phyloP scores from a whole-genome alignment of 2,113 vertebrate species.

The Microtus richardsoni region DNA sequence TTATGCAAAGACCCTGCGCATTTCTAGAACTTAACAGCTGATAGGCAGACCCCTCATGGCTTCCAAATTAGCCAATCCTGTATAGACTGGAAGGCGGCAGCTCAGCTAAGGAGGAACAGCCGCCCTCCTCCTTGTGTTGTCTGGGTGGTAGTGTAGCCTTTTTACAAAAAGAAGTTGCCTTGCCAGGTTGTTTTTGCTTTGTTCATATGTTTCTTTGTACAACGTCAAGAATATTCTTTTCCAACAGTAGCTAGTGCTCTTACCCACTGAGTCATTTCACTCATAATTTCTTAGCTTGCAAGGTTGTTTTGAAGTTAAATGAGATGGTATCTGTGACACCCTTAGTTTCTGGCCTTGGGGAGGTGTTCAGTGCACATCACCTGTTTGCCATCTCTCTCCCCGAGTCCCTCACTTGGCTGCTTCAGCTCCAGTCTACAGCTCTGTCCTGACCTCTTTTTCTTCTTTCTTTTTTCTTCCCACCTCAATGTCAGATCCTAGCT shows the following conservation, averaged over 20 bases:
- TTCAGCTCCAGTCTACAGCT: background rate
- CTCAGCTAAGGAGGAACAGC: background rate
- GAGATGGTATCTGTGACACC: background rate
- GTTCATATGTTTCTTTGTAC: background rate
- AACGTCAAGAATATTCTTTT: background rate
- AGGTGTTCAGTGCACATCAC: background rate
- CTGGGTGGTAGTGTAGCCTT: background rate
- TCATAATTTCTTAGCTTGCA: constrained; percentile 21
- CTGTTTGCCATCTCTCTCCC: background rate
- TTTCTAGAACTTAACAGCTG: background rate
- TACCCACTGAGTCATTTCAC: background rate
- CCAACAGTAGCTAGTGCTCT: background rate
- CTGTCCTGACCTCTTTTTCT: background rate
- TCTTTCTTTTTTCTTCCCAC: background rate
- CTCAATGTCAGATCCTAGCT: background rate
- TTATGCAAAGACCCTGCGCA: background rate
- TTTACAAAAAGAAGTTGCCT: background rate
- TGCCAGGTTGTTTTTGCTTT: background rate
- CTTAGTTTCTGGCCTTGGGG: background rate
- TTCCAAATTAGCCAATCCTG: background rate
- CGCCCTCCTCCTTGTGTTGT: background rate
- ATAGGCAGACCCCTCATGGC: background rate
- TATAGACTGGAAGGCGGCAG: background rate
- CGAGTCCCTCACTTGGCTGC: rapidly evolving
- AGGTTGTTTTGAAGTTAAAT: constrained; percentile 1